phyloP scores from a whole-genome alignment of 92 coral and sea anemone species.

The Heteractis magnifica region DNA sequence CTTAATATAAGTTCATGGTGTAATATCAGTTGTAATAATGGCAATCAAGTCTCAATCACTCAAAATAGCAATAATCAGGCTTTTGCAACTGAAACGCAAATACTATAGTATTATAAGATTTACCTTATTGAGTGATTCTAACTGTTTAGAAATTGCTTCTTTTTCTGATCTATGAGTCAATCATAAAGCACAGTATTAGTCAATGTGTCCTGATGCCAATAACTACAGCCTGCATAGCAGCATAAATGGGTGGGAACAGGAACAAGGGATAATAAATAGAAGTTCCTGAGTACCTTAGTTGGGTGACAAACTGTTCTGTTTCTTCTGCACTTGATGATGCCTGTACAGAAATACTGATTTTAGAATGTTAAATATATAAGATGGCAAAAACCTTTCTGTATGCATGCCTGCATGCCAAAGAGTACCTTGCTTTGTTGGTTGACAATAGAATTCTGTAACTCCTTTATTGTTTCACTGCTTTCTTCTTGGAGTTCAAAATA shows the following conservation, averaged over 20 bases:
- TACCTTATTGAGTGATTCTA: constrained; percentile 49
- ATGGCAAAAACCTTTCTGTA: no score
- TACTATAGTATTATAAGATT: background rate
- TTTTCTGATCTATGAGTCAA: constrained; percentile 49
- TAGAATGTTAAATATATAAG: background rate
- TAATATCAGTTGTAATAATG: no score
- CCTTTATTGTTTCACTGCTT: constrained; percentile 56
- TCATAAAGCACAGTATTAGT: background rate
- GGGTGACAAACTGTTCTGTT: constrained; percentile 59
- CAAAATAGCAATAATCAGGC: no score
- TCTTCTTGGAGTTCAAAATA: constrained; percentile 62
- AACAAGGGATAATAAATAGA: background rate
- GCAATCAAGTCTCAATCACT: no score
- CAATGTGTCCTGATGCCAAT: background rate
- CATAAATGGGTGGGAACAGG: no score
- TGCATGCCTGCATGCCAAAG: background rate
- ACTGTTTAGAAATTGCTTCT: constrained; percentile 36
- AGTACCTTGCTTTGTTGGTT: constrained; percentile 71
- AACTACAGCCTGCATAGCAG: background rate
- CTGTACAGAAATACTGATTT: constrained; percentile 27
- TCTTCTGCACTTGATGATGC: constrained; percentile 78
- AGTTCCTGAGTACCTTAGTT: constrained; percentile 46
- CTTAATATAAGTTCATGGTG: background rate
- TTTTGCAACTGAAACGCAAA: no score
- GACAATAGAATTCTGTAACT: constrained; percentile 62